Base-by-base conservation (phyloP, 2,113 vertebrate genomes). In the Ramphastos sulfuratus region DNA sequence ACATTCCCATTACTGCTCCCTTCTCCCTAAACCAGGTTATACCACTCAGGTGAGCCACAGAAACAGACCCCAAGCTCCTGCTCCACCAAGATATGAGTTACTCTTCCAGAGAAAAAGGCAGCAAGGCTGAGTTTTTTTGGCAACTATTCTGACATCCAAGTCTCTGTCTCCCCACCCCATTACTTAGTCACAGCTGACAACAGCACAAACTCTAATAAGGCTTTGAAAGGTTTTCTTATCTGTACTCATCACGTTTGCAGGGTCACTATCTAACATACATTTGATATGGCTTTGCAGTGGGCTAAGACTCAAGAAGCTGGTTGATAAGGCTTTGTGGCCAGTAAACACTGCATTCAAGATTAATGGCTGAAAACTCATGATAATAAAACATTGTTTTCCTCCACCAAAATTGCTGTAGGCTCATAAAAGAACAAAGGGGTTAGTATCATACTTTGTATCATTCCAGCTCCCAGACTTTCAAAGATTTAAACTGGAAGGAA, bases 161-260 rank as follows among this genome's bases (percentile, higher is more conserved):
- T 42, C 46, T 61, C 77, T 67, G 37, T 14, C n/a, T 74, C 27
- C 67, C 37, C 31, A 33, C n/a, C 25, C 54, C 33, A 67, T 15
- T 46, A 74, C 65, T 71, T 69, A 27, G 56, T 16, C 86, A 82
- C 65, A 92, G 83, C 86, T 74, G 77, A 89, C 73, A 89, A 60
- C 65, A 56, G 65, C 66, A 86, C 14, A 86, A 83, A 80, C 15
- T 25, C 72, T 64, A 93, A 63, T 31, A 81, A 81, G 86, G 67
- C 48, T 71, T 31, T 31, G 30, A 44, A 60, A 52, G 50, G 55
- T n/a, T 39, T 67, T 59, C 83, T 72, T 7, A 90, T 65, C 85
- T 65, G 60, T 18, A 35, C 39, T 59, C 44, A 52, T 42, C 54
- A 54, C 6, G 31, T 64, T 61, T 44, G 39, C 66, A 65, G 74